These are phyloP conservation scores for Lepus oiostolus DNA, from an alignment of 2,797 vertebrate species.

Conservation along the genomic window DNA sequence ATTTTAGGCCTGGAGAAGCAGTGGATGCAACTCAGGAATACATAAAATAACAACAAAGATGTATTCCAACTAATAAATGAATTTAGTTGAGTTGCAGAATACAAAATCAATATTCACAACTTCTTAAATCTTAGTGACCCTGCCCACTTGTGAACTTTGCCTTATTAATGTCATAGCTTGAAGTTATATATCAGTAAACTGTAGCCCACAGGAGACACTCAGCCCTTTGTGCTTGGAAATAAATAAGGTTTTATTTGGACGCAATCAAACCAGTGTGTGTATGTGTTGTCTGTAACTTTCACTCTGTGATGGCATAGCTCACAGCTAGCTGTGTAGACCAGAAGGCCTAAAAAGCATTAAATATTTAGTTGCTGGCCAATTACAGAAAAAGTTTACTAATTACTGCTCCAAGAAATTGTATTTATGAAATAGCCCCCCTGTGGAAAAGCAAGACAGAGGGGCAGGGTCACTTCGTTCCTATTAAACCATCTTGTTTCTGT, in stretches of 20 bases:
- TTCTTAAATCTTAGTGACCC: neutral
- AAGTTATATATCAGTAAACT: slow-evolving; percentile 8
- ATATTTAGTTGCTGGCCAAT: slow-evolving; percentile 32
- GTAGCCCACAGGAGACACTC: neutral
- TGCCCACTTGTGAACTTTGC: neutral
- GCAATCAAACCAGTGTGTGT: neutral
- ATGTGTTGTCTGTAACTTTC: neutral
- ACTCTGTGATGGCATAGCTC: neutral
- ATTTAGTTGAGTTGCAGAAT: neutral
- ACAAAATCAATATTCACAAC: neutral
- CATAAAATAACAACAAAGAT: neutral
- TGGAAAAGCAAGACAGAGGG: neutral
- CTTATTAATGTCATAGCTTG: neutral
- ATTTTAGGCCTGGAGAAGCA: neutral
- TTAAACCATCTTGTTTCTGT: neutral
- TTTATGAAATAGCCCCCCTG: neutral
- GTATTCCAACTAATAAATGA: neutral
- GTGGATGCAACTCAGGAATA: neutral
- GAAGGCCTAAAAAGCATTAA: neutral
- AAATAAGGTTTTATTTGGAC: slow-evolving; percentile 51
- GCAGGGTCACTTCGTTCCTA: neutral
- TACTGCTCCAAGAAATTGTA: neutral
- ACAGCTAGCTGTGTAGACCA: neutral
- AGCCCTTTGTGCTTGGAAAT: neutral
- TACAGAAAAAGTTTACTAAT: neutral